Evolutionary conservation across 1,140 invertebrate genomes (phyloP).

Genomic region (Polypedilum pembai): DNA sequence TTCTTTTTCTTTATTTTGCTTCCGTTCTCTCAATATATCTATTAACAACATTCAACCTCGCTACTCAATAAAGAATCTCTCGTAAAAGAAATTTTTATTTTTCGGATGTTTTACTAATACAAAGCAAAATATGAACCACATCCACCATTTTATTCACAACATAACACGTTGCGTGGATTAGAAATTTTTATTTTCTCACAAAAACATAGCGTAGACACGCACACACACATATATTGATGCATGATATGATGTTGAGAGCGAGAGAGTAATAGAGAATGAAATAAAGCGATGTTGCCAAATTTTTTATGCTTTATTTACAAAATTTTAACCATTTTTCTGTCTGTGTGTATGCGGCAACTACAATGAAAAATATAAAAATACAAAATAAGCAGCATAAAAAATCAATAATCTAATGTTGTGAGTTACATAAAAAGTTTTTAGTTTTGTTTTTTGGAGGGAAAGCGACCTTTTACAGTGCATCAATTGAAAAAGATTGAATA

Average conservation of each 20-base stretch:
- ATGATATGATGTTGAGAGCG: neutral
- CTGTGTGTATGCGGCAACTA: conserved; percentile 9
- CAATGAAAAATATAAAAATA: neutral
- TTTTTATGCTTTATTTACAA: neutral
- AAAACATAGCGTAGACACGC: neutral
- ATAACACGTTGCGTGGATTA: conserved; percentile 16
- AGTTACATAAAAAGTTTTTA: conserved; percentile 22
- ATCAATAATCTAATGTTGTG: conserved; percentile 26
- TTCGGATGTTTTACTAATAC: neutral
- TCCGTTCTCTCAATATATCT: neutral
- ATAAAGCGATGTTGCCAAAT: neutral
- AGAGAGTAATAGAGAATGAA: neutral
- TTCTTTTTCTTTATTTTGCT: neutral
- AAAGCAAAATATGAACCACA: neutral
- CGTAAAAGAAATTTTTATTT: neutral
- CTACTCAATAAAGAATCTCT: no score
- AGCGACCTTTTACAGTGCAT: neutral
- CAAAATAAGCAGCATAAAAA: conserved; percentile 18
- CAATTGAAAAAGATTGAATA: neutral
- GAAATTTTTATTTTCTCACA: neutral
- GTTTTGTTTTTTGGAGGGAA: conserved; percentile 16
- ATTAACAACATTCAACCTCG: no score
- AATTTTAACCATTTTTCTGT: neutral
- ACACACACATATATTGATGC: conserved; percentile 1
- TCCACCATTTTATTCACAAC: neutral